phyloP scores from a whole-genome alignment of 2,888 invertebrate genomes.

The Piscicola geometra region DNA sequence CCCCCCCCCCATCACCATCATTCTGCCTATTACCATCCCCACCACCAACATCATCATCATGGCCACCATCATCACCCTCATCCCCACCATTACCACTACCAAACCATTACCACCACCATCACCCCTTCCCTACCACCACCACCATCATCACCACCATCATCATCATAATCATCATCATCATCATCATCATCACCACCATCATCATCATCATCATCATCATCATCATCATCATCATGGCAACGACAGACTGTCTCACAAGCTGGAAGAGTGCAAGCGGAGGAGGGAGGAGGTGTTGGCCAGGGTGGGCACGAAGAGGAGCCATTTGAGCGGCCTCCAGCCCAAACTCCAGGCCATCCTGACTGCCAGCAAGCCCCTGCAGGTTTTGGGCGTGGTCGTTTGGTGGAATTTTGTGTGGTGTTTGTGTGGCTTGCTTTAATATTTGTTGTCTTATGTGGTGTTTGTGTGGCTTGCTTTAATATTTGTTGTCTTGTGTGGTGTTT shows the following conservation, averaged over 20 bases:
- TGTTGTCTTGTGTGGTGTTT: too few relatives aligned
- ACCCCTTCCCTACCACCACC: background rate
- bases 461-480: too few relatives aligned
- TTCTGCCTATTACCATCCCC: too few relatives aligned
- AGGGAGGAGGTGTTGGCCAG: conserved; percentile 69
- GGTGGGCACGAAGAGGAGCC: conserved; percentile 70
- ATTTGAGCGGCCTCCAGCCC: conserved; percentile 76
- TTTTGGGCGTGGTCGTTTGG: background rate
- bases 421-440: too few relatives aligned
- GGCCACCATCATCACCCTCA: too few relatives aligned
- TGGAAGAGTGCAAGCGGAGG: background rate
- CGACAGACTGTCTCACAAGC: conserved; percentile 2
- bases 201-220: background rate
- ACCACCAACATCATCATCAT: too few relatives aligned
- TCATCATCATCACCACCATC: conserved; percentile 19
- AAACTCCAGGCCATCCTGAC: conserved; percentile 69
- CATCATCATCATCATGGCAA: background rate
- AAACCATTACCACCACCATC: too few relatives aligned
- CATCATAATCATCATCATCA: conserved; percentile 16
- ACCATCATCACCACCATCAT: background rate
- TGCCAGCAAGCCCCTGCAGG: conserved; percentile 49
- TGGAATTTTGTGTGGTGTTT: too few relatives aligned
- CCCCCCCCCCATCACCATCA: too few relatives aligned
- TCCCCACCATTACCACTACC: too few relatives aligned
- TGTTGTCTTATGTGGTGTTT: too few relatives aligned